Evolutionary conservation across 2,797 vertebrate species (phyloP), one percentile per base, ranked within the genome.

Genomic region (Tenualosa ilisha): DNA sequence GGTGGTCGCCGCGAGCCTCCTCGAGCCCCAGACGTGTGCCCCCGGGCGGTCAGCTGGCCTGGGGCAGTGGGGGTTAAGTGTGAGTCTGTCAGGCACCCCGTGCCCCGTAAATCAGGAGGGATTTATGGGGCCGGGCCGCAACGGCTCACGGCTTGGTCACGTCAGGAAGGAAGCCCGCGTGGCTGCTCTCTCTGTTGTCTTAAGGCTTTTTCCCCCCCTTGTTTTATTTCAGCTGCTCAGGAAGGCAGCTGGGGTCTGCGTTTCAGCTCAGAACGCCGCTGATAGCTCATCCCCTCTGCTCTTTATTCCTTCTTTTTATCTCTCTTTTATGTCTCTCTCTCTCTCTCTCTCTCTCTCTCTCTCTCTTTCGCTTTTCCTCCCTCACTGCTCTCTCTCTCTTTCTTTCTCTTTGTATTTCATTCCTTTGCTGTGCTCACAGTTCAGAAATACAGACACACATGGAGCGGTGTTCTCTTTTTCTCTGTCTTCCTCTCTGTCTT

Each of bases 181-280:
- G 92, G 94, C 93, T 95, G 94, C 91, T 92, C 91, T 92, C 94
- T 95, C 93, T 95, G 94, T 96, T 96, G 95, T 96, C 96, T 94
- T 95, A 96, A 95, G 94, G 94, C 93, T 94, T 94, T 95, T 94
- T 96, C 93, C 91, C 90, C n/a, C 90, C 93, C 92, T 92, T 89
- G 90, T 94, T 93, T 95, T 91, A 94, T 95, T 96, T 96, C 95
- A 93, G 94, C 94, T 93, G 93, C 92, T 94, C 95, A 95, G 96
- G 96, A 97, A 97, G 95, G 95, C 96, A 96, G 96, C 95, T 93
- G 95, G 94, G 94, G 96, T 96, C 95, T 97, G 96, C 86, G 92
- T 96, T 96, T 96, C 92, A 91, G 94, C 95, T 94, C 93, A 93
- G 94, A 93, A 89, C 92, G 91, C 94, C 93, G 92, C 93, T 90